phyloP scores from a whole-genome alignment of 2,797 vertebrate genomes.

The Babyrousa celebensis region DNA sequence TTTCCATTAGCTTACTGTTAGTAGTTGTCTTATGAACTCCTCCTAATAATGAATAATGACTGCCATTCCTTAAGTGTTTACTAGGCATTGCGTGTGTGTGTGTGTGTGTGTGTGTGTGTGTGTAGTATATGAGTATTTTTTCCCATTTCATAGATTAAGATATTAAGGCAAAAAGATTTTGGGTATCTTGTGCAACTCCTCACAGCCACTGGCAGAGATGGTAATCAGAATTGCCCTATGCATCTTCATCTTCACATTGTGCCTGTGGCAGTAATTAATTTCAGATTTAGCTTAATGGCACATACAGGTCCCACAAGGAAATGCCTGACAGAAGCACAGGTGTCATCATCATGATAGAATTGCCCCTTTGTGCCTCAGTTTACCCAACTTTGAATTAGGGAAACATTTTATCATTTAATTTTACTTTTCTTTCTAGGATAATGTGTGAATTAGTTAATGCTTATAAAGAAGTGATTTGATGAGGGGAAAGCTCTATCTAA shows the following conservation, averaged over 20 bases:
- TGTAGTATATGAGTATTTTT: neutral
- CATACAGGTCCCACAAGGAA: neutral
- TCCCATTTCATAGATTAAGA: constrained; percentile 51
- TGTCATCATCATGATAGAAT: constrained; percentile 1
- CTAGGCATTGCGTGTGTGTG: neutral
- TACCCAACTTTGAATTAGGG: constrained; percentile 69
- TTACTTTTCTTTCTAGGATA: constrained; percentile 77
- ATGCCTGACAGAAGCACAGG: neutral
- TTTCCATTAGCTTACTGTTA: constrained; percentile 55
- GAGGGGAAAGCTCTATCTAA: constrained; percentile 85
- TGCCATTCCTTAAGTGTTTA: constrained; percentile 6
- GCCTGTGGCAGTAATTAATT: constrained; percentile 35
- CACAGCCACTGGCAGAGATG: neutral
- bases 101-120: neutral
- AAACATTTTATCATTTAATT: constrained; percentile 52
- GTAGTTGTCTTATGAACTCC: constrained; percentile 55
- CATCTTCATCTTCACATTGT: neutral
- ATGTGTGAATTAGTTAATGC: constrained; percentile 83
- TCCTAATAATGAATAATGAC: constrained; percentile 35
- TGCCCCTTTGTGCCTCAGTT: constrained; percentile 76
- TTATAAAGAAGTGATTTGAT: constrained; percentile 85
- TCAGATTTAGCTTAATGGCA: constrained; percentile 31
- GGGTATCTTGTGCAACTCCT: neutral
- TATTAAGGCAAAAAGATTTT: constrained; percentile 20
- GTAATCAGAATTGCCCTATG: neutral